Conservation (phyloP, 2,113 vertebrate genomes). For the Aix galericulata region DNA sequence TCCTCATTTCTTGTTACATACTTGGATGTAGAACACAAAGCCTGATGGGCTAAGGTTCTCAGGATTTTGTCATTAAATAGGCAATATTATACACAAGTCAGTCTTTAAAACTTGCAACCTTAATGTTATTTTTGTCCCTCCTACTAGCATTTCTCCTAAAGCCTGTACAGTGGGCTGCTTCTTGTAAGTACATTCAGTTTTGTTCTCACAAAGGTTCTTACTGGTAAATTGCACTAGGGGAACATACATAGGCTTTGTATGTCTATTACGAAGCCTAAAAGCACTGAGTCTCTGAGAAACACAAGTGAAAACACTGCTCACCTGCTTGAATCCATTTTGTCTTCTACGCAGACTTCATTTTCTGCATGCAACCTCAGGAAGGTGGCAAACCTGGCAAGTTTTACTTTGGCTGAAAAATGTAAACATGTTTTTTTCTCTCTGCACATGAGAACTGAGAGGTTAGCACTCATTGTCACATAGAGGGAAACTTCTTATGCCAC, state of each 20-base stretch:
- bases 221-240: not conserved
- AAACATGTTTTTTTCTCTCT: not conserved
- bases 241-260: not conserved
- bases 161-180: not conserved
- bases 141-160: not conserved
- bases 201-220: not conserved
- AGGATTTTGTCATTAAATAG: not conserved
- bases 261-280: not conserved
- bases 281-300: not conserved
- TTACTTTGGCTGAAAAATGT: not conserved
- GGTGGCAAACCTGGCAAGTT: not conserved
- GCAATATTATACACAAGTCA: not conserved
- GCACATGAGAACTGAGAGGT: not conserved
- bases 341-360: not conserved
- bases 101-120: not conserved
- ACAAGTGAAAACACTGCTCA: not conserved
- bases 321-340: not conserved
- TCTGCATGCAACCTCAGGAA: not conserved
- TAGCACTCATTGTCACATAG: not conserved
- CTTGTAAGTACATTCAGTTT: not conserved
- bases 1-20: not conserved
- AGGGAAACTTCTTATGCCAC: not conserved
- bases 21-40: not conserved
- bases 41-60: not conserved
- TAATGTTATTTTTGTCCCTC: not conserved